These are phyloP conservation scores for Tyto alba DNA, from an alignment of 2,113 vertebrate species.

Conservation along the genomic window DNA sequence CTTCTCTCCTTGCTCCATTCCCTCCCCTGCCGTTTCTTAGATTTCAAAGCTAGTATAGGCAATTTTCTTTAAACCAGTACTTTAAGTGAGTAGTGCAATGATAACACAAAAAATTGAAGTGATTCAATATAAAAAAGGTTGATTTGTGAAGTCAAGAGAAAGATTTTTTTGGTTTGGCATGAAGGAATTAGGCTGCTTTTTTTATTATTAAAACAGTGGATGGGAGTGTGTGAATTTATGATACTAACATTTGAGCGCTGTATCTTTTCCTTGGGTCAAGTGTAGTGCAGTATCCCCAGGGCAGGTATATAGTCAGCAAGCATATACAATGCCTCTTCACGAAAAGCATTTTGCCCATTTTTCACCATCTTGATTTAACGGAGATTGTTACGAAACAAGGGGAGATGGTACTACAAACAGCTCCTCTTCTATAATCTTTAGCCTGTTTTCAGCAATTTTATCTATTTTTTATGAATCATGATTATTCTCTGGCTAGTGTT, in stretches of 20 bases:
- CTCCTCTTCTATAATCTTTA: background rate
- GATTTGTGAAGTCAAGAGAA: background rate
- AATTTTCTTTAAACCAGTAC: background rate
- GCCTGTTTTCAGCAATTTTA: background rate
- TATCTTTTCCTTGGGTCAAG: slow-evolving; percentile 41
- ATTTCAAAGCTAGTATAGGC: background rate
- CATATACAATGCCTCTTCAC: background rate
- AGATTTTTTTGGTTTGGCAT: background rate
- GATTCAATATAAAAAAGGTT: background rate
- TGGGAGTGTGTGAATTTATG: background rate
- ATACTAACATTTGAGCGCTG: background rate
- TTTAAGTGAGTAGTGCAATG: background rate
- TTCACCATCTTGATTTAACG: background rate
- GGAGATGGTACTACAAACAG: background rate
- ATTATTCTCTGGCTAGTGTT: background rate
- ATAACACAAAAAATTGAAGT: background rate
- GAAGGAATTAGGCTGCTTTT: background rate
- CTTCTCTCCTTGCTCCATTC: background rate
- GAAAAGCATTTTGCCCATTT: slow-evolving; percentile 8
- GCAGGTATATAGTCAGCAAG: background rate
- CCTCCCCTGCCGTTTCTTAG: background rate
- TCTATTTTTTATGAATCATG: background rate
- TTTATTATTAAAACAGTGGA: background rate
- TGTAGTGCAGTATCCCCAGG: background rate
- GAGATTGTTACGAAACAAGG: background rate